Conservation (phyloP, 2,113 vertebrate species). For the Isurus oxyrinchus region DNA sequence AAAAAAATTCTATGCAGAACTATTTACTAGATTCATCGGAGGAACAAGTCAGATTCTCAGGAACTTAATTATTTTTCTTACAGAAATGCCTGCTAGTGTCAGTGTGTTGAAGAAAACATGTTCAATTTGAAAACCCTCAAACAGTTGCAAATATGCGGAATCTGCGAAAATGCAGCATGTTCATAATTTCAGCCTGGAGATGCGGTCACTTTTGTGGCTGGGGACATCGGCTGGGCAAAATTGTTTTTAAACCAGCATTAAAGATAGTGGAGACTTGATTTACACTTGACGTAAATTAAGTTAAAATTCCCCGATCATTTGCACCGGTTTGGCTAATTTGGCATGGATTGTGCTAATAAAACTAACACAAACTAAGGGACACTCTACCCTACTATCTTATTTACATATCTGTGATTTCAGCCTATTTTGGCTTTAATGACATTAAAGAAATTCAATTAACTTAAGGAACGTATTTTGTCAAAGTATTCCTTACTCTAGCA, state of each 20-base stretch:
- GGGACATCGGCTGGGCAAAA: neutral
- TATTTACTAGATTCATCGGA: neutral
- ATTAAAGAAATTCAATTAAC: neutral
- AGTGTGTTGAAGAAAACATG: neutral
- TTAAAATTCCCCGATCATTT: neutral
- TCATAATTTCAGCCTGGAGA: neutral
- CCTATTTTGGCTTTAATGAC: neutral
- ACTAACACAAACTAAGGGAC: neutral
- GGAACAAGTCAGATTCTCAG: neutral
- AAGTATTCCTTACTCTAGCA: neutral
- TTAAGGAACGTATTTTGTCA: neutral
- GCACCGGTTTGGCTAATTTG: neutral
- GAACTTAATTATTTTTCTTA: neutral
- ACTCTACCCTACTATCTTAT: neutral
- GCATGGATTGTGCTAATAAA: neutral
- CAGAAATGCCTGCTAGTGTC: neutral
- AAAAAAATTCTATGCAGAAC: neutral
- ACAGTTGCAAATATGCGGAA: neutral
- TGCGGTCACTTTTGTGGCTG: neutral
- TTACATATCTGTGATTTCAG: neutral
- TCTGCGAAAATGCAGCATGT: neutral
- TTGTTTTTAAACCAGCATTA: neutral
- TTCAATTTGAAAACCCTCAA: neutral
- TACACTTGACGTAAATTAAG: neutral
- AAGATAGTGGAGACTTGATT: neutral